phyloP scores from a whole-genome alignment of 53 echinoderm and acorn worm genomes.

The Actinopyga echinites region DNA sequence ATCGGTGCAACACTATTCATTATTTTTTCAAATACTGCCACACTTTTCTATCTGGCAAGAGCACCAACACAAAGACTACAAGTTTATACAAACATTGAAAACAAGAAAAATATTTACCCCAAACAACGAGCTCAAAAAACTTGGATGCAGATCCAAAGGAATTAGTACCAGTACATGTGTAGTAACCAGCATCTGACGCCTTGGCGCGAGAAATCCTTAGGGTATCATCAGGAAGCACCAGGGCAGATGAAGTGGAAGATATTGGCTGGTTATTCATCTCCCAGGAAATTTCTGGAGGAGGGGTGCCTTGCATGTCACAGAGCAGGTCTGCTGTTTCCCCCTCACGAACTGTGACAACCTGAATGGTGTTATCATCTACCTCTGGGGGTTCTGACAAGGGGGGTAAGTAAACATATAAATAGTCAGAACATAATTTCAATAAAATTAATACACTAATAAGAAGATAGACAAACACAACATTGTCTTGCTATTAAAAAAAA shows the following conservation, averaged over 20 bases:
- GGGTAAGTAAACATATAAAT: no score
- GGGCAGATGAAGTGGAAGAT: slow-evolving; percentile 41
- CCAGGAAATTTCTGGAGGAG: slow-evolving; percentile 80
- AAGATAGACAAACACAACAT: no score
- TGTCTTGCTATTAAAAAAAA: no score
- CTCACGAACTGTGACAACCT: background rate
- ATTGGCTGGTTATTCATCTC: slow-evolving; percentile 60
- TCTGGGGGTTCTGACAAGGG: background rate
- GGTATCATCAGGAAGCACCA: slow-evolving; percentile 60
- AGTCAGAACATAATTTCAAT: no score
- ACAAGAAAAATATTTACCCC: slow-evolving; percentile 51
- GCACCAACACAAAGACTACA: no score
- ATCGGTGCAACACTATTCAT: no score
- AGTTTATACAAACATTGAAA: no score
- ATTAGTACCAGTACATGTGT: slow-evolving; percentile 82
- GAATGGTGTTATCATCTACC: background rate
- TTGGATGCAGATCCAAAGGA: slow-evolving; percentile 68
- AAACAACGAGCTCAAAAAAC: slow-evolving; percentile 49
- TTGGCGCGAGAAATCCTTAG: slow-evolving; percentile 51
- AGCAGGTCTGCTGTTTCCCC: slow-evolving; percentile 61
- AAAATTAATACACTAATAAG: no score
- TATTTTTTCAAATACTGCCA: no score
- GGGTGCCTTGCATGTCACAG: slow-evolving; percentile 84
- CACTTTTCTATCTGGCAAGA: no score
- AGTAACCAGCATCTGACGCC: slow-evolving; percentile 71